Evolutionary conservation across 2,113 vertebrate genomes (phyloP), one percentile per base, ranked within the genome.

Genomic region (Hemichromis elongatus): DNA sequence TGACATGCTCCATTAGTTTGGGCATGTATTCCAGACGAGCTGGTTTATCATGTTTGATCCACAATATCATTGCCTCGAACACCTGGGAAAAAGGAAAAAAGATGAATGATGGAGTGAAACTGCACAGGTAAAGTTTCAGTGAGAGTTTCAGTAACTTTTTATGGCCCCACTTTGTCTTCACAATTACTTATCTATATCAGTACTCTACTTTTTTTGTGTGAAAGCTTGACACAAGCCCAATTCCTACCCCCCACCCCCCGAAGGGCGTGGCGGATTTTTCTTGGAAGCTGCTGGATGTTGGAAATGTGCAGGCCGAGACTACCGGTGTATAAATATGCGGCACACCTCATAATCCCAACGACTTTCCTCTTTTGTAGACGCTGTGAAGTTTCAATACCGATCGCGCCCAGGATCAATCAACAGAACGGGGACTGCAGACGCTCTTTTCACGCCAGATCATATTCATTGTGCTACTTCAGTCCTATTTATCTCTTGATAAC

Each of bases 41-140:
- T 3, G 97, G 97, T 86, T 98, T 97, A 89, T 99, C 97, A 1
- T 98, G 96, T 94, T 99, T 99, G 93, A 99, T 99, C 98, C 98
- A 99, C 3, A 96, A 90, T 86, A 99, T 97, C 95, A 99, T 98
- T 0, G 98, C 98, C 94, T 99, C 98, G 92, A 99, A 99, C 26
- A 99, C 98, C 98, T 99, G 70, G 21, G 54, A 84, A 55, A 80
- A 37, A 80, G 24, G 54, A 83, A 55, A 82, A 82, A 33, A 78
- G 14, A 82, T 2, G 14, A 35, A 86, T n/a, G 12, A 57, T 0
- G 18, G 37, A 30, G 13, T 12, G n/a, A 61, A 11, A 66, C 50
- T 40, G n/a, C n/a, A n/a, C n/a, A n/a, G n/a, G n/a, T n/a, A n/a
- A n/a, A n/a, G n/a, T n/a, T n/a, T n/a, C n/a, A n/a, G n/a, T n/a